phyloP scores from a whole-genome alignment of 2,797 vertebrate genomes.

The Ctenosaura bakeri region DNA sequence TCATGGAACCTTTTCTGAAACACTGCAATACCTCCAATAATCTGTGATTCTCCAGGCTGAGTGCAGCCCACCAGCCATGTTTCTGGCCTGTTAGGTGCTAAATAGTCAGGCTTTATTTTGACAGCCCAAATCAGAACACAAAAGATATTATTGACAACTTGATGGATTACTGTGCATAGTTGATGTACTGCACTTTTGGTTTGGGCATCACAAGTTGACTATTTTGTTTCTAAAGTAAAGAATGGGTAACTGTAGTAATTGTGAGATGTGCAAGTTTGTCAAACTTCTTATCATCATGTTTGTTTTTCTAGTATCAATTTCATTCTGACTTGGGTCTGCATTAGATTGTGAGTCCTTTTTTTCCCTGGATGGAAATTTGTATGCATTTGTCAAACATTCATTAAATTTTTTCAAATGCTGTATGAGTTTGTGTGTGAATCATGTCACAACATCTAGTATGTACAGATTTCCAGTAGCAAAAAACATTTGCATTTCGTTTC shows the following conservation, averaged over 20 bases:
- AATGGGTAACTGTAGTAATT: not conserved
- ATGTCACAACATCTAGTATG: no score
- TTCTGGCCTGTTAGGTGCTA: not conserved
- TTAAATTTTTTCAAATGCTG: no score
- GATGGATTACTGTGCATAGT: not conserved
- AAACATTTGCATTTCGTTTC: not conserved
- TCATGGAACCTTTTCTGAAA: not conserved
- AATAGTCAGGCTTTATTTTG: not conserved
- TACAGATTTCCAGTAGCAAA: not conserved
- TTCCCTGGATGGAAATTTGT: no score
- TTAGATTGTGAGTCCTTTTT: no score
- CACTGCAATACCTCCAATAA: not conserved
- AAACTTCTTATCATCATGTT: no score
- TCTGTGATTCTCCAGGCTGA: not conserved
- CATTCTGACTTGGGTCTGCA: no score
- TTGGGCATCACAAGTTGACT: not conserved
- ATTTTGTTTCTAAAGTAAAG: not conserved
- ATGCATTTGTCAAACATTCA: no score
- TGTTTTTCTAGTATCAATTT: no score
- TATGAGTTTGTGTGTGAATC: no score
- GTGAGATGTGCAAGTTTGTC: no score
- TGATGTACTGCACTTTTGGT: constrained; percentile 4
- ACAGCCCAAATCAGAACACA: no score
- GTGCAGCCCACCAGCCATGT: no score
- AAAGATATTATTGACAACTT: not conserved